Evolutionary conservation across 2,797 vertebrate genomes (phyloP), one percentile per base, ranked within the genome.

Genomic region (Eulemur mongoz): DNA sequence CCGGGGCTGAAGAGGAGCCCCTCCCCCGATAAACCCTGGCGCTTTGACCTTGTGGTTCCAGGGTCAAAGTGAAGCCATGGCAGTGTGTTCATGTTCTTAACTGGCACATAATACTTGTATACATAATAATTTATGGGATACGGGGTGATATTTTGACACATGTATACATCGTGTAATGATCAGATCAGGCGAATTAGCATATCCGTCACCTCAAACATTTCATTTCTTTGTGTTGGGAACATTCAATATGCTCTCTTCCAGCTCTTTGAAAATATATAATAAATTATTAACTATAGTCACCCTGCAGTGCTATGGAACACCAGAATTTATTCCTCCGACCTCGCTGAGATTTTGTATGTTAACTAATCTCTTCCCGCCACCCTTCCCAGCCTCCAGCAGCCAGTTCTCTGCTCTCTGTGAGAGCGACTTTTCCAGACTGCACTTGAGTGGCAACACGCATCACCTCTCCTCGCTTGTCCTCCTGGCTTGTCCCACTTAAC

Each of bases 31-130:
- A 95, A 95, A 96, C 93, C 97, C 94, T 76, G 52, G 72, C 76
- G 86, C 89, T 97, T 97, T 98, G 95, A 95, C 92, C 95, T 14
- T 67, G 48, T 38, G 32, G 72, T 82, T 97, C 96, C 96, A 93
- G 75, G 83, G 38, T 95, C 94, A 86, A 76, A 92, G 57, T 57
- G n/a, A 67, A 20, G 4, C 97, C 81, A 86, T 88, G 94, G 48
- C 22, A 7, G 22, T 12, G 22, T 78, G 45, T 52, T 50, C 18
- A 2, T n/a, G 43, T 73, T 50, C n/a, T 50, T 52, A n/a, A 3
- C 22, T 76, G 32, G n/a, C 45, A 52, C 45, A 23, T 22, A 13
- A 52, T n/a, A 22, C 13, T n/a, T 52, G 18, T n/a, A 23, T 0
- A 12, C 73, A 52, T 18, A 65, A n/a, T n/a, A 65, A n/a, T 65